phyloP scores from a whole-genome alignment of 1,140 invertebrate species.

The Bradysia coprophila region DNA sequence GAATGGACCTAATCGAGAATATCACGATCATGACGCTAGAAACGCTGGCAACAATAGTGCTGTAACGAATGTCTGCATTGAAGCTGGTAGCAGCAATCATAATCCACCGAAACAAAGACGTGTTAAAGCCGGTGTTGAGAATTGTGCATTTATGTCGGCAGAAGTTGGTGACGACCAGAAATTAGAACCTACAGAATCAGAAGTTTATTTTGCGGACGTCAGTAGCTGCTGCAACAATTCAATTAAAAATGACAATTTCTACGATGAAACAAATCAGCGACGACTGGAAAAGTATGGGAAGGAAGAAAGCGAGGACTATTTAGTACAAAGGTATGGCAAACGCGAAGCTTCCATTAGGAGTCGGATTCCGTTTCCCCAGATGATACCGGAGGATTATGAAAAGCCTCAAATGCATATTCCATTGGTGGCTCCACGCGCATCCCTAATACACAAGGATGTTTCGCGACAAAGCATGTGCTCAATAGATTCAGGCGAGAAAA shows the following conservation, averaged over 20 bases:
- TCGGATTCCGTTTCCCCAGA: conserved; percentile 33
- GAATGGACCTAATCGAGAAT: too few species aligned
- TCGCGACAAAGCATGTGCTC: conserved; percentile 30
- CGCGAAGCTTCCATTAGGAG: conserved; percentile 33
- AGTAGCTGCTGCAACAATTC: conserved; percentile 67
- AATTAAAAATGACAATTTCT: conserved; percentile 33
- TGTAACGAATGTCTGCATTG: neutral
- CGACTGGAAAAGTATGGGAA: conserved; percentile 1
- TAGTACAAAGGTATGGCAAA: conserved; percentile 29
- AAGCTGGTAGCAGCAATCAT: neutral
- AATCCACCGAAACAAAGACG: neutral
- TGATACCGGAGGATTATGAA: conserved; percentile 14
- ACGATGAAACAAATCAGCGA: conserved; percentile 15
- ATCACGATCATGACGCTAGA: too few species aligned
- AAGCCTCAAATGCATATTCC: conserved; percentile 9
- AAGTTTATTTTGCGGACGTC: conserved; percentile 70
- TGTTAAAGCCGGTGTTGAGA: conserved; percentile 14
- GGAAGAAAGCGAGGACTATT: conserved; percentile 30
- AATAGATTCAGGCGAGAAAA: conserved; percentile 22
- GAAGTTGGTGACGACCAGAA: conserved; percentile 3
- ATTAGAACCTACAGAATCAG: conserved; percentile 41
- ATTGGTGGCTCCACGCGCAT: conserved; percentile 13
- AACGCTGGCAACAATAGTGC: neutral
- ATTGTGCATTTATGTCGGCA: conserved; percentile 12
- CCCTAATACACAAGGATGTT: conserved; percentile 27